Base-by-base conservation (phyloP, 2,888 invertebrate genomes). In the Alloscopus bannaensis region DNA sequence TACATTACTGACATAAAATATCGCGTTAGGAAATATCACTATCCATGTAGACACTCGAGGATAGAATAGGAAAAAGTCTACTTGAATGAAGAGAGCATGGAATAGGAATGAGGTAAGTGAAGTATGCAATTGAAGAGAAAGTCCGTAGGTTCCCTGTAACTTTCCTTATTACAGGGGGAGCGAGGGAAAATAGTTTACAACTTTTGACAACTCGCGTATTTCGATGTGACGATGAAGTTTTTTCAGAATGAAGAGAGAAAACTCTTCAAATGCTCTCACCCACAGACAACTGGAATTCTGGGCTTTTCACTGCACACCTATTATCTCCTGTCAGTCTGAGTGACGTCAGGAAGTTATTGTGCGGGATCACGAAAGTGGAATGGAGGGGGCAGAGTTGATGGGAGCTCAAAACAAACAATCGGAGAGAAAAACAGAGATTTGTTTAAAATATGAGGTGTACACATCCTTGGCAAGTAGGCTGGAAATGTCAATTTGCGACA, bases 41-140 rank as follows among this genome's bases (percentile, higher is more conserved):
- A 26, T 55, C 16, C 2, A 29, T 13, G 3, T 2, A 55, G 24
- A 62, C n/a, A n/a, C n/a, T n/a, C n/a, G n/a, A 24, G 47, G 26
- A 26, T 52, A 65, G 24, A 40, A 24, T 31, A 50, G 29, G 31
- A 16, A 45, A 47, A 66, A 16, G 52, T 20, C 50, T 66, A 24
- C 22, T 62, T 52, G 28, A 24, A 50, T 66, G 66, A 66, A 52
- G 31, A 42, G 42, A 64, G 45, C n/a, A 52, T 52, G 40, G 50
- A 50, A 52, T 52, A 66, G 52, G 66, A 66, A 52, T 36, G 22
- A 50, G 45, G 28, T 26, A 36, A 28, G 31, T 50, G 47, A 45
- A 42, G 31, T 65, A 65, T 65, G 13, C 26, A 29, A 42, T 42
- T 42, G 42, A 42, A 18, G 42, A 42, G 42, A 42, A 8, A 42